Evolutionary conservation across 2,888 invertebrate genomes (phyloP).

Genomic region (Nebria salina): DNA sequence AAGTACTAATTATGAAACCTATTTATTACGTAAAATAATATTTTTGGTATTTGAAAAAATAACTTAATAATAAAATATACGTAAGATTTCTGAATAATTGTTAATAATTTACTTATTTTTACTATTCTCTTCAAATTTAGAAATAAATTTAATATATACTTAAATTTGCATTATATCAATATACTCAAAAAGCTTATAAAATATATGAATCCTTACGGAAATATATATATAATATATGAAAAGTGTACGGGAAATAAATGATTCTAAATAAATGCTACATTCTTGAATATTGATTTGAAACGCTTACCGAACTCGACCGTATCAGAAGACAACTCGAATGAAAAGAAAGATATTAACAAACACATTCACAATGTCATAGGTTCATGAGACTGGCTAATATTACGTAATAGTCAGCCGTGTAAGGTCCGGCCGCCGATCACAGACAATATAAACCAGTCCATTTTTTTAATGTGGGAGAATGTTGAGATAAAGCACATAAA

Average conservation of each 20-base stretch:
- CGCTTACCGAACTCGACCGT: neutral
- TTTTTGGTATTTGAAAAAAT: too few species aligned
- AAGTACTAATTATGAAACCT: too few species aligned
- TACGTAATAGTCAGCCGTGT: constrained; percentile 8
- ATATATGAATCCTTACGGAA: too few species aligned
- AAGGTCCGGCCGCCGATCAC: neutral
- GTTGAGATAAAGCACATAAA: neutral
- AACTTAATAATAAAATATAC: too few species aligned
- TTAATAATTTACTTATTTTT: too few species aligned
- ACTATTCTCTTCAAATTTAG: too few species aligned
- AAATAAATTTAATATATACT: too few species aligned
- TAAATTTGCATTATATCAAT: too few species aligned
- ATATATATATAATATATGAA: neutral
- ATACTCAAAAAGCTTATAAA: too few species aligned
- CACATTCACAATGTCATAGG: constrained; percentile 19
- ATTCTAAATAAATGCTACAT: neutral
- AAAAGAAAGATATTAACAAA: neutral
- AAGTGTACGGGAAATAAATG: neutral
- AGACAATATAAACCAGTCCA: constrained; percentile 16
- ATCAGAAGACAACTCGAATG: constrained; percentile 1
- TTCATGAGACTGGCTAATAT: neutral
- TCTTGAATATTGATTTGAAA: neutral
- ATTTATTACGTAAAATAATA: too few species aligned
- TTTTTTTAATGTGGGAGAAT: neutral
- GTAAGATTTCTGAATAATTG: too few species aligned